Percentiles rank a stretch among this genome's conserved stretches.
These are phyloP conservation scores for Heteronetta atricapilla DNA, from an alignment of 2,113 vertebrate genomes.

Conservation along the genomic window DNA sequence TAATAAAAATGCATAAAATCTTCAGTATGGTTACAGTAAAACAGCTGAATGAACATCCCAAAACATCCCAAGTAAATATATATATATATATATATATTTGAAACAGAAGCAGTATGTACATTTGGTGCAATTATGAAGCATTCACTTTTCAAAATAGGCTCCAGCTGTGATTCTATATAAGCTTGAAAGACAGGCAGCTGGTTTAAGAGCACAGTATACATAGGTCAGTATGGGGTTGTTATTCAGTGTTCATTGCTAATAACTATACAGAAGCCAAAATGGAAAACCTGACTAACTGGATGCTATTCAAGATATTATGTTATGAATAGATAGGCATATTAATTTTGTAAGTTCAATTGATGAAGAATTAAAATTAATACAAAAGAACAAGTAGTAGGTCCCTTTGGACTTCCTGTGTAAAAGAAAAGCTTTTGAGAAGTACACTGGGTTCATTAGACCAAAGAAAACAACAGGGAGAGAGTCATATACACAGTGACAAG, in stretches of 20 bases:
- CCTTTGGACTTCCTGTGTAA: neutral
- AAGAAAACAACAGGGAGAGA: neutral
- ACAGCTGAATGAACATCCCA: conserved; percentile 62
- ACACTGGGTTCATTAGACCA: neutral
- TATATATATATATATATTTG: neutral
- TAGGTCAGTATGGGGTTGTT: conserved; percentile 17
- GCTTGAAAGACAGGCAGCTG: conserved; percentile 28
- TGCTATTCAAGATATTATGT: neutral
- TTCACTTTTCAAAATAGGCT: conserved; percentile 56
- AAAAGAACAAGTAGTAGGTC: conserved; percentile 12
- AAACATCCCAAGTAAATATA: conserved; percentile 16
- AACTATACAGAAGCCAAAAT: neutral
- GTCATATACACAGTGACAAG: neutral
- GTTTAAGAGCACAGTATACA: conserved; percentile 16
- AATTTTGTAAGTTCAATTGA: conserved; percentile 15
- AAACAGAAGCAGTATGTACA: conserved; percentile 45
- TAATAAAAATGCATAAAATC: conserved; percentile 17
- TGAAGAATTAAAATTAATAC: conserved; percentile 48
- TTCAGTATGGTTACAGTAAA: neutral
- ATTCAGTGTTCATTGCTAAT: neutral
- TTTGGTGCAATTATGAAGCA: conserved; percentile 67
- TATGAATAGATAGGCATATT: neutral
- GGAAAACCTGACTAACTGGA: conserved; percentile 9
- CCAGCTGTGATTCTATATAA: conserved; percentile 63
- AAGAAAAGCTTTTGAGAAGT: conserved; percentile 13